Base-by-base conservation (phyloP, 2,113 vertebrate species). In the Potamarius usumacintae region DNA sequence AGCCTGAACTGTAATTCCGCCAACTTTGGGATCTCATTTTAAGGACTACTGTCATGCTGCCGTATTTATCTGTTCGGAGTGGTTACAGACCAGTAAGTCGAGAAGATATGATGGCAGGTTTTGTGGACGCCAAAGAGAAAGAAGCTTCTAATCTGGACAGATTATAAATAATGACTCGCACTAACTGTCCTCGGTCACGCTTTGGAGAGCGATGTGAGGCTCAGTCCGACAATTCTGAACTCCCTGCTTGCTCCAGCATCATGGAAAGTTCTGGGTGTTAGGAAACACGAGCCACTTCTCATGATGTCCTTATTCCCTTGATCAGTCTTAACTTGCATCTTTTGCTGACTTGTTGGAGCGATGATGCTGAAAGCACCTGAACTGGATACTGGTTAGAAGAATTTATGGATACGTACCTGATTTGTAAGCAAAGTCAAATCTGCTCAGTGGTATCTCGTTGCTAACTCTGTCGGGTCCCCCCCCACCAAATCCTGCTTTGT, bases 41-140 rank as follows among this genome's bases (percentile, higher is more conserved):
- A 34, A 58, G 78, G 27, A 18, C 11, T 1, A 52, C 74, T 7
- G 74, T 77, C 76, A 8, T 18, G 52, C 76, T 57, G 25, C 76
- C 52, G 8, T 79, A 27, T 79, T 79, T 79, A 55, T 82, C 57
- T 48, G 79, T 82, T 62, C 11, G 57, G 57, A 82, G 57, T 12
- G 79, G 79, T 82, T 62, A 62, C 18, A 80, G n/a, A 58, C 78
- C 78, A 80, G 77, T 30, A 18, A 30, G 79, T 60, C 57, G 42
- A 18, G 57, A 82, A 62, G 79, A 82, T 82, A 62, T 82, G 79
- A 82, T 60, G 30, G 79, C 58, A 82, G 79, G 79, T 82, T 81
- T 81, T 62, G 18, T 5, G 34, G 78, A 58, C 11, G 17, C 8
- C 50, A 80, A 34, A 58, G 18, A 58, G 30, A 82, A 62, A 82